A percentile compares a stretch with the other conserved stretches of the same genome.
Evolutionary conservation across 2,797 vertebrate genomes (phyloP).

Genomic region (Gadopsis bispinosus): DNA sequence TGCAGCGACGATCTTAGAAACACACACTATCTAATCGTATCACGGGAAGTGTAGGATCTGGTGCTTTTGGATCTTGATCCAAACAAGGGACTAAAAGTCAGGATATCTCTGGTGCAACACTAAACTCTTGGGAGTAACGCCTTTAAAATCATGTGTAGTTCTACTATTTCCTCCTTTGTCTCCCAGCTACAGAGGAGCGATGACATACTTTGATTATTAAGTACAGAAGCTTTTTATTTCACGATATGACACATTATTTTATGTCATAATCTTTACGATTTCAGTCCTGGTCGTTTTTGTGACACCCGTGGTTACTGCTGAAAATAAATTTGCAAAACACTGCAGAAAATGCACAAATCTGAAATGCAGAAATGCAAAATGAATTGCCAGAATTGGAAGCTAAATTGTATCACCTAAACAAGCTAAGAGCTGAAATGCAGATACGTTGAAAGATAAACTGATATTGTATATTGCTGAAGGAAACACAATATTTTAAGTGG

Average conservation of each 20-base stretch:
- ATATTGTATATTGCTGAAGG: no score
- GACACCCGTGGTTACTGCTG: not conserved
- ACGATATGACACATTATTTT: not conserved
- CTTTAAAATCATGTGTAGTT: not conserved
- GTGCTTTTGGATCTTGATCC: not conserved
- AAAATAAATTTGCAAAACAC: no score
- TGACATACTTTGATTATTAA: not conserved
- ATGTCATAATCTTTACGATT: not conserved
- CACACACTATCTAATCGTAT: not conserved
- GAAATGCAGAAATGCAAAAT: no score
- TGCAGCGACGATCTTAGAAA: not conserved
- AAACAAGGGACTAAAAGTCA: not conserved
- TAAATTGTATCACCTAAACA: no score
- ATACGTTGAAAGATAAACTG: no score
- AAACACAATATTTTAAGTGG: no score
- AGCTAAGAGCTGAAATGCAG: no score
- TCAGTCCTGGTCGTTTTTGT: not conserved
- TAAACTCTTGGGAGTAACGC: not conserved
- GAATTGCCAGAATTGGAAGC: no score
- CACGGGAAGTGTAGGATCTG: no score
- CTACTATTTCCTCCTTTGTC: not conserved
- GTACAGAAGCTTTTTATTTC: not conserved
- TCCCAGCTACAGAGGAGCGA: not conserved
- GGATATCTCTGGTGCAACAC: not conserved
- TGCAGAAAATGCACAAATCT: no score